These are phyloP conservation scores for Neodiprion pinetum DNA, from an alignment of 1,140 invertebrate genomes.

Conservation along the genomic window DNA sequence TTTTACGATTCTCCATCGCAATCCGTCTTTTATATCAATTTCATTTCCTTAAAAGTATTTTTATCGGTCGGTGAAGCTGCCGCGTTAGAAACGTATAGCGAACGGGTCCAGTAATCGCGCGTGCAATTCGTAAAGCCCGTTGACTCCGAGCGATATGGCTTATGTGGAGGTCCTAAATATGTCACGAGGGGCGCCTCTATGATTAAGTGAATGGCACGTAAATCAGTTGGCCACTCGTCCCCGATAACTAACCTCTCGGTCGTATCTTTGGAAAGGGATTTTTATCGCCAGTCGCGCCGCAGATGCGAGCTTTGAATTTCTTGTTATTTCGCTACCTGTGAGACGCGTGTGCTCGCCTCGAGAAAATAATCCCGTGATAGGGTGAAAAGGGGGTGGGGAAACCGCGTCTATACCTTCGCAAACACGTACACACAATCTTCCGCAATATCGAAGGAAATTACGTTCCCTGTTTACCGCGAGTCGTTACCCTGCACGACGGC, in stretches of 20 bases:
- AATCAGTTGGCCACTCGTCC: constrained; percentile 6
- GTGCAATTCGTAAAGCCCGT: neutral
- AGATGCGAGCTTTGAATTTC: neutral
- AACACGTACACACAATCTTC: too few species aligned
- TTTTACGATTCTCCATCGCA: constrained; percentile 32
- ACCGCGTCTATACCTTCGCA: too few species aligned
- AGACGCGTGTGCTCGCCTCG: too few species aligned
- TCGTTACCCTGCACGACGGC: neutral
- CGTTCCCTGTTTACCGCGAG: neutral
- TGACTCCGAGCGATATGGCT: neutral
- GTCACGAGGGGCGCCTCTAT: neutral
- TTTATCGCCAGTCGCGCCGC: neutral
- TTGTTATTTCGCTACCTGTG: neutral
- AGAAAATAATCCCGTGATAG: neutral
- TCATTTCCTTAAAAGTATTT: constrained; percentile 49
- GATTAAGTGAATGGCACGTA: neutral
- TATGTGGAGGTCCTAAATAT: neutral
- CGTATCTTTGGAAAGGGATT: neutral
- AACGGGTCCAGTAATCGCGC: neutral
- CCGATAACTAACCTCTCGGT: neutral
- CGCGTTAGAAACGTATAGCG: too few species aligned
- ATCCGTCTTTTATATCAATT: constrained; percentile 43
- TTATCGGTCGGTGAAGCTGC: constrained; percentile 28
- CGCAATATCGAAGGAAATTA: neutral
- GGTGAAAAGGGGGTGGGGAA: neutral